Evolutionary conservation across 92 coral and sea anemone genomes (phyloP).

Genomic region (Umimayanthus kanabou): DNA sequence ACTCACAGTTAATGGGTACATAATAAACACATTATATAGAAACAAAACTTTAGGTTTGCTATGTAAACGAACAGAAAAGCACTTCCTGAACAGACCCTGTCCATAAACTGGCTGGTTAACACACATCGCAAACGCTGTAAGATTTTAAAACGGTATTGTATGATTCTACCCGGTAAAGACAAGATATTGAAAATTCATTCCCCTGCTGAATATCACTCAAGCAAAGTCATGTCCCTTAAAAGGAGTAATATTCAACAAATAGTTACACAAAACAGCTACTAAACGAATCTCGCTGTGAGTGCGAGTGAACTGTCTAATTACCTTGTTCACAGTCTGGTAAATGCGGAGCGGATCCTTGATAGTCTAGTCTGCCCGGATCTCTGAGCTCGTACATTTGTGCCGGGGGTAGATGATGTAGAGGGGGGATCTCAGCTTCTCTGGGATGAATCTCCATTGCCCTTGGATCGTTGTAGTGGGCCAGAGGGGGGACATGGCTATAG

Average conservation of each 20-base stretch:
- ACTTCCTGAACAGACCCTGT: slow-evolving; percentile 10
- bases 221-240: slow-evolving; percentile 57
- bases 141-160: not conserved
- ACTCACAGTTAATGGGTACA: slow-evolving; percentile 12
- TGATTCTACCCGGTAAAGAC: slow-evolving; percentile 46
- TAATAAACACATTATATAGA: slow-evolving; percentile 21
- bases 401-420: slow-evolving; percentile 81
- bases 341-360: slow-evolving; percentile 53
- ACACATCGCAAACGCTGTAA: not conserved
- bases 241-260: slow-evolving; percentile 72
- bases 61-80: slow-evolving; percentile 2
- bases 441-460: slow-evolving; percentile 70
- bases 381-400: slow-evolving; percentile 57
- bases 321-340: slow-evolving; percentile 86
- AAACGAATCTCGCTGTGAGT: slow-evolving; percentile 26
- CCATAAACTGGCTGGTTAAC: not conserved
- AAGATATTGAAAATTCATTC: slow-evolving; percentile 43
- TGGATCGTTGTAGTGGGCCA: slow-evolving; percentile 69
- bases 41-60: not conserved
- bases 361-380: slow-evolving; percentile 45
- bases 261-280: slow-evolving; percentile 54
- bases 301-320: slow-evolving; percentile 44
- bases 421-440: slow-evolving; percentile 71
- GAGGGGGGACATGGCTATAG: slow-evolving; percentile 50
- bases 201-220: slow-evolving; percentile 39